Evolutionary conservation across 2,113 vertebrate genomes (phyloP).

Genomic region (Picathartes gymnocephalus): DNA sequence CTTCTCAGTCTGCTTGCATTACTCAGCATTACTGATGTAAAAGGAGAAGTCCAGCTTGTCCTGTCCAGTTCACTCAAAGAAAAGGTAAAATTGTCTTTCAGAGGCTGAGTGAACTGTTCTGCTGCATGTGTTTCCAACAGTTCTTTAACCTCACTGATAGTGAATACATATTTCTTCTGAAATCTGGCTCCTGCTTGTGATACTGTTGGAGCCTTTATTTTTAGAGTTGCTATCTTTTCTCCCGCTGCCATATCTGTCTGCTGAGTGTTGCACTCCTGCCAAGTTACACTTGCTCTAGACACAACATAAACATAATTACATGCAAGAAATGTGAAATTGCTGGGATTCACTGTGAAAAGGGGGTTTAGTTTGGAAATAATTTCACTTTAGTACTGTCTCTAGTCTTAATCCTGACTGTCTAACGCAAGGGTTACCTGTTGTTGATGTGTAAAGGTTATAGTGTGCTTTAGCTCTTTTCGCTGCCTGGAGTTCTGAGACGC

Average conservation of each 20-base stretch:
- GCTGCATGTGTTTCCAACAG: neutral
- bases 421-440: neutral
- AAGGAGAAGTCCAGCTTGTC: neutral
- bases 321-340: neutral
- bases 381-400: neutral
- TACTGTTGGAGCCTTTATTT: slow-evolving; percentile 48
- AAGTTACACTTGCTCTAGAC: slow-evolving; percentile 46
- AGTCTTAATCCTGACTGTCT: neutral
- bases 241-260: slow-evolving; percentile 46
- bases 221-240: slow-evolving; percentile 55
- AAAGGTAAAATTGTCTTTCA: neutral
- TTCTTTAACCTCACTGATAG: neutral
- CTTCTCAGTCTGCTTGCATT: neutral
- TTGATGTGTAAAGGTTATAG: neutral
- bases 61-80: neutral
- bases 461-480: neutral
- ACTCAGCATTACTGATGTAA: neutral
- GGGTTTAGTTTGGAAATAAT: neutral
- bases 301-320: slow-evolving; percentile 43
- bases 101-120: neutral
- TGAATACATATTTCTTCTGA: neutral
- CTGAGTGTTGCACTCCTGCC: slow-evolving; percentile 35
- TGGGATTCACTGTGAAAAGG: neutral
- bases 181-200: neutral
- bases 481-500: neutral